phyloP scores from a whole-genome alignment of 2,113 vertebrate species.

The Sinocyclocheilus grahami region DNA sequence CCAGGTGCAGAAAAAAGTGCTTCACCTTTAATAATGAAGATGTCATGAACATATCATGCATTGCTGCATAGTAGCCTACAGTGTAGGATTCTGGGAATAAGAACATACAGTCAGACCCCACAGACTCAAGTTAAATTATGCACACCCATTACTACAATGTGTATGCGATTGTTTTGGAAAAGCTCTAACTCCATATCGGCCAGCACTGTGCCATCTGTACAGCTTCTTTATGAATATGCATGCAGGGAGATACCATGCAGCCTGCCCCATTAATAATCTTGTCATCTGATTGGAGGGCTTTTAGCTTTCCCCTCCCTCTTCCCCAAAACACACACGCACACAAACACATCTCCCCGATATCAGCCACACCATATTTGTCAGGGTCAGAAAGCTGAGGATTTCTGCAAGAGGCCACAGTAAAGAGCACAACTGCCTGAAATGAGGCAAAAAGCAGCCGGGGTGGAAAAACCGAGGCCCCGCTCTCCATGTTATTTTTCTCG shows the following conservation, averaged over 20 bases:
- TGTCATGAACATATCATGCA: background rate
- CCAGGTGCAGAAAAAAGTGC: background rate
- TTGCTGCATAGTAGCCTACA: background rate
- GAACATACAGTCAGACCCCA: background rate
- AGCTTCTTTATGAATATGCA: slow-evolving; percentile 93
- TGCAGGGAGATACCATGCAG: slow-evolving; percentile 88
- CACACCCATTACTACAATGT: slow-evolving; percentile 4
- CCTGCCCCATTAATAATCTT: slow-evolving; percentile 95
- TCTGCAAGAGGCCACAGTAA: background rate
- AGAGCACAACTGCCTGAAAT: slow-evolving; percentile 62
- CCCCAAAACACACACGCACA: slow-evolving; percentile 4
- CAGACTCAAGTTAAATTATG: background rate
- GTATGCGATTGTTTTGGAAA: slow-evolving; percentile 61
- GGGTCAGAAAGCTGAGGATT: slow-evolving; percentile 29
- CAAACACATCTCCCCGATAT: background rate
- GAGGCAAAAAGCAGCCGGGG: slow-evolving; percentile 60
- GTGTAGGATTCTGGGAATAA: background rate
- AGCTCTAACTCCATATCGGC: slow-evolving; percentile 67
- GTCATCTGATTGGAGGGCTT: slow-evolving; percentile 89
- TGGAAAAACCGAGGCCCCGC: slow-evolving; percentile 67
- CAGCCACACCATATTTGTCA: slow-evolving; percentile 44
- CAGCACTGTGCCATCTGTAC: slow-evolving; percentile 85
- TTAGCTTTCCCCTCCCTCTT: slow-evolving; percentile 64
- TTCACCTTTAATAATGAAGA: background rate
- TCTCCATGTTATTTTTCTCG: slow-evolving; percentile 62